Base-by-base conservation (phyloP, 1,140 invertebrate genomes). In the Lordiphosa stackelbergi region DNA sequence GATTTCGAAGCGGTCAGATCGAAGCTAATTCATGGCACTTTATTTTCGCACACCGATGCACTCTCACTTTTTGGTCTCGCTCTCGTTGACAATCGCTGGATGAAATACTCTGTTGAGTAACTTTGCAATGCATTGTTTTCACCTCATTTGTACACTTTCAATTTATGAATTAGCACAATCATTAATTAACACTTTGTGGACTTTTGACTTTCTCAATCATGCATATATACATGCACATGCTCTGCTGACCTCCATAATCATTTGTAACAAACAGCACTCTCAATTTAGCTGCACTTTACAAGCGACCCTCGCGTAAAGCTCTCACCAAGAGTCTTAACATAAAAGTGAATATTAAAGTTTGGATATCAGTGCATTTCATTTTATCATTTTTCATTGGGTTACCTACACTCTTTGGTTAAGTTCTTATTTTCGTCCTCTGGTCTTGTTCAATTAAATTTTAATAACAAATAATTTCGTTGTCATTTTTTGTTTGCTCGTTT, bases 391-490 rank as follows among this genome's bases (percentile, higher is more conserved):
- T n/a, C n/a, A n/a, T n/a, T n/a, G n/a, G n/a, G n/a, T n/a, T n/a
- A 2, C 5, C 31, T 49, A 37, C 42, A 53, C 41, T 46, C 41
- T 46, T 36, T 52, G 12, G 42, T 51, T 65, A 36, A 24, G 6
- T 56, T 35, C 11, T 22, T 24, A 36, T 34, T 49, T 12, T 31
- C 22, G 4, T 24, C 24, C 24, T 6, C 6, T 28, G 0, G 1
- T 5, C 24, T 28, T 43, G 55, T 59, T 72, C 53, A 73, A 73
- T 60, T 73, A 62, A 60, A 59, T 63, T 70, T 78, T 63, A 70
- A 73, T 69, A 59, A 59, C 68, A 70, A 58, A 73, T 52, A 61
- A 53, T 66, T 73, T 58, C 28, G 46, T 49, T 70, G 74, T 79
- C 69, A 61, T 73, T 78, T 60, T 66, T 53, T 47, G 37, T 52